Evolutionary conservation across 1,140 invertebrate species (phyloP).

Genomic region (Drosophila varians): DNA sequence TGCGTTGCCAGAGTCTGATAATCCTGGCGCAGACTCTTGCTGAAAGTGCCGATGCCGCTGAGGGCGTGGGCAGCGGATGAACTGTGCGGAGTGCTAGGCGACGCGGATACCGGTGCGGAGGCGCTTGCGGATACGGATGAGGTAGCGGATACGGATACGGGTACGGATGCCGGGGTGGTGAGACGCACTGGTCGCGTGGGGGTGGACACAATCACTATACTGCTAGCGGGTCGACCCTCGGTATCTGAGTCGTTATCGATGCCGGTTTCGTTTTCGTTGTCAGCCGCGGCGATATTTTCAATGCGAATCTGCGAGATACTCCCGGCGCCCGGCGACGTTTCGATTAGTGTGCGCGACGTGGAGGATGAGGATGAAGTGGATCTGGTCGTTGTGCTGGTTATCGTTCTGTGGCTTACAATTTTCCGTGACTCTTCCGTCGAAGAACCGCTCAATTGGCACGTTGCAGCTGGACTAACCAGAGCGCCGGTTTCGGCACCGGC

Average conservation of each 20-base stretch:
- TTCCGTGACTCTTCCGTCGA: constrained; percentile 76
- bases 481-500: constrained; percentile 6
- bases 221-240: constrained; percentile 73
- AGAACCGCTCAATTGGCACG: constrained; percentile 83
- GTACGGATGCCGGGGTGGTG: constrained; percentile 29
- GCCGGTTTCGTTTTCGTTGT: constrained; percentile 28
- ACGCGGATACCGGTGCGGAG: constrained; percentile 26
- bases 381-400: constrained; percentile 57
- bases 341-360: constrained; percentile 69
- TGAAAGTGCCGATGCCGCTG: constrained; percentile 83
- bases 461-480: constrained; percentile 65
- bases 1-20: constrained; percentile 71
- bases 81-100: constrained; percentile 45
- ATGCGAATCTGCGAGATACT: constrained; percentile 62
- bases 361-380: constrained; percentile 36
- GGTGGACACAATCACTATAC: constrained; percentile 73
- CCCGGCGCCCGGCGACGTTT: constrained; percentile 27
- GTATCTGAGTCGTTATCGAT: constrained; percentile 80
- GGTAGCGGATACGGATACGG: constrained; percentile 5
- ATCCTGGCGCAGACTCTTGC: constrained; percentile 81
- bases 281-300: constrained; percentile 21
- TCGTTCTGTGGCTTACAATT: constrained; percentile 82
- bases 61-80: constrained; percentile 61
- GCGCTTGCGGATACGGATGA: constrained; percentile 14
- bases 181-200: constrained; percentile 57